A percentile compares a stretch with the other conserved stretches of the same genome.
These are phyloP conservation scores for Myzus persicae DNA, from an alignment of 1,140 invertebrate species.

Conservation along the genomic window DNA sequence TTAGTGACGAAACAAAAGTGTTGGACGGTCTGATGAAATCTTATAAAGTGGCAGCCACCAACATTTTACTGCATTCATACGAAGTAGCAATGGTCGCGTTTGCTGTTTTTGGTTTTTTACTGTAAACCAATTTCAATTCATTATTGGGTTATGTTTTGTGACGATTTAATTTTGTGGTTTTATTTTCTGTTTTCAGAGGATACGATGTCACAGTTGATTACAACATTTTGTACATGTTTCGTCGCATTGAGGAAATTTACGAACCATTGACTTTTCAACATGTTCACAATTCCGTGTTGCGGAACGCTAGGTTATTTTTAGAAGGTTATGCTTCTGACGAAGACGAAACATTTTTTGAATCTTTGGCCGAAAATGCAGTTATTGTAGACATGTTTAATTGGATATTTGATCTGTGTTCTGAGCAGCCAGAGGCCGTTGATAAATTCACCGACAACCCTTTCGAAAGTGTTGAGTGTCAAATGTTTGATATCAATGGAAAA, in stretches of 20 bases:
- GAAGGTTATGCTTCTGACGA: background rate
- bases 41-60: background rate
- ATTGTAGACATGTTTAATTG: background rate
- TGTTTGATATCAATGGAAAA: background rate
- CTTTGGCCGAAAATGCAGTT: background rate
- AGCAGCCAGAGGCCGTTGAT: background rate
- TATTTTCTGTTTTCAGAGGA: background rate
- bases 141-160: background rate
- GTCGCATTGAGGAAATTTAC: background rate
- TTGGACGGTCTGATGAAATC: background rate
- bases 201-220: background rate
- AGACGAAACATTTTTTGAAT: background rate
- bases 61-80: background rate
- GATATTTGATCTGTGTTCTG: background rate
- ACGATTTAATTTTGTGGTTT: background rate
- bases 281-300: background rate
- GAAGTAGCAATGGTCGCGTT: background rate
- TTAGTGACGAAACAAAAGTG: background rate
- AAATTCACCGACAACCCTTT: background rate
- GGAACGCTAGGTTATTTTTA: background rate
- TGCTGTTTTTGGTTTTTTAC: background rate
- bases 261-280: background rate
- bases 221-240: background rate
- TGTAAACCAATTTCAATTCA: background rate
- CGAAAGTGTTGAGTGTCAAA: background rate